Evolutionary conservation across 1,140 invertebrate species (phyloP).

Genomic region (Kradibia gibbosae): DNA sequence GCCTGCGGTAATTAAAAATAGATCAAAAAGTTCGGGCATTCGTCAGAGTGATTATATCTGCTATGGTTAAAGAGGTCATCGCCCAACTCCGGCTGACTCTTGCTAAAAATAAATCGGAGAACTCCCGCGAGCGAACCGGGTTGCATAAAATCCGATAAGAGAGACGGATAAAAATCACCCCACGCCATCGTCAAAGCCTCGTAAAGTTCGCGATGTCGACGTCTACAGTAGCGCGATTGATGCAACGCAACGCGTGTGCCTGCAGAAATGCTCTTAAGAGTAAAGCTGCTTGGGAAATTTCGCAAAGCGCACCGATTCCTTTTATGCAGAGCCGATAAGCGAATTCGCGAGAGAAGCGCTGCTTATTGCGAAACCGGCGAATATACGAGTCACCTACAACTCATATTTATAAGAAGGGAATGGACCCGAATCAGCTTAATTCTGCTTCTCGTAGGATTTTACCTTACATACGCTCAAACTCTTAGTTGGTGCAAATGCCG

Average conservation of each 20-base stretch:
- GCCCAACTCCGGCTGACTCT: too few relatives aligned
- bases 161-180: neutral
- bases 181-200: neutral
- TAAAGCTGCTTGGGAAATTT: neutral
- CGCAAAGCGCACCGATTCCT: neutral
- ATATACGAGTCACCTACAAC: neutral
- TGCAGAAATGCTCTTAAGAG: neutral
- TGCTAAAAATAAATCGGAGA: neutral
- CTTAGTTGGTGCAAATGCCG: too few relatives aligned
- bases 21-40: neutral
- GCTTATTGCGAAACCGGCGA: neutral
- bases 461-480: too few relatives aligned
- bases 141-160: conserved; percentile 4
- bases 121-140: too few relatives aligned
- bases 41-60: too few relatives aligned
- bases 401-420: neutral
- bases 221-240: conserved; percentile 1
- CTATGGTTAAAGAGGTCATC: too few relatives aligned
- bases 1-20: neutral
- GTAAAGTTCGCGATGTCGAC: neutral
- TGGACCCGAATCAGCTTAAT: neutral
- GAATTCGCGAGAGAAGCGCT: neutral
- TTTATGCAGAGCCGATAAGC: conserved; percentile 21
- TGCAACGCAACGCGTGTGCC: neutral
- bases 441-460: neutral